Evolutionary conservation across 2,113 vertebrate species (phyloP).

Genomic region (Ciconia maguari): DNA sequence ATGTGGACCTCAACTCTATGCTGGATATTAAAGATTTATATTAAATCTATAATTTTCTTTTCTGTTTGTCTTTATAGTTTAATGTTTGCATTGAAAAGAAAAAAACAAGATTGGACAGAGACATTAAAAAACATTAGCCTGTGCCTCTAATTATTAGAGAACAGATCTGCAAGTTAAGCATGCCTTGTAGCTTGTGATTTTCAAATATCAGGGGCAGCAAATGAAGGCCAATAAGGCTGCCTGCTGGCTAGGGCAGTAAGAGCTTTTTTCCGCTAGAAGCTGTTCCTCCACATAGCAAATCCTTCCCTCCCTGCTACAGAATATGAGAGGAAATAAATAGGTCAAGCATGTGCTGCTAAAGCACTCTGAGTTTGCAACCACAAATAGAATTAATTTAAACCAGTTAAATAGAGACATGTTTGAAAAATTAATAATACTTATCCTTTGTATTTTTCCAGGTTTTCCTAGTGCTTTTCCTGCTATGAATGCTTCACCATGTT

Average conservation of each 20-base stretch:
- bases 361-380: not conserved
- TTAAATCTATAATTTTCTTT: not conserved
- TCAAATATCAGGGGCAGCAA: not conserved
- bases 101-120: not conserved
- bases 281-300: not conserved
- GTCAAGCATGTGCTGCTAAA: not conserved
- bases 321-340: constrained; percentile 17
- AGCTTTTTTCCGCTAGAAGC: constrained; percentile 15
- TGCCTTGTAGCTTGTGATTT: not conserved
- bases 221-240: not conserved
- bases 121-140: not conserved
- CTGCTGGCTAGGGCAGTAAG: not conserved
- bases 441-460: not conserved
- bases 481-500: not conserved
- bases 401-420: not conserved
- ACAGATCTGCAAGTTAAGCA: not conserved
- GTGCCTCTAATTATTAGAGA: not conserved
- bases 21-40: not conserved
- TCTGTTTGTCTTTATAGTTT: not conserved
- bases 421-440: not conserved
- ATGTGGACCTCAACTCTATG: not conserved
- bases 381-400: not conserved
- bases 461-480: not conserved
- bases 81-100: not conserved
- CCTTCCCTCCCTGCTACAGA: not conserved